A percentile compares a stretch with the other conserved stretches of the same genome.
phyloP scores from a whole-genome alignment of 2,797 vertebrate species.

The Trachurus trachurus region DNA sequence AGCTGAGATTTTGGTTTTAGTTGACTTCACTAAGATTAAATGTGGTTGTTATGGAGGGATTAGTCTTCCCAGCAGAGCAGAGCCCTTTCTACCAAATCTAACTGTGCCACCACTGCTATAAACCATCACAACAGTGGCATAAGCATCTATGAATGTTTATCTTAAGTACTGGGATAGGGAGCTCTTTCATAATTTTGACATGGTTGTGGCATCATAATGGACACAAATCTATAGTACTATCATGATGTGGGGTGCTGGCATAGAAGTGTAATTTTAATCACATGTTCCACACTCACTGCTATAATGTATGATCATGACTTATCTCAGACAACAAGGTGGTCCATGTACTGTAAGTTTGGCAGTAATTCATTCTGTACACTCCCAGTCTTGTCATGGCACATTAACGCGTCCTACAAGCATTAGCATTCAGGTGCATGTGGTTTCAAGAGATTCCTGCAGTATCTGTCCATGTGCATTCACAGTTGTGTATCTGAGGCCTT shows the following conservation, averaged over 20 bases:
- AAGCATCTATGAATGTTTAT: not conserved
- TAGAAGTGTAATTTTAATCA: not conserved
- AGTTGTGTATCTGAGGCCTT: not conserved
- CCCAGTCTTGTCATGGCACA: not conserved
- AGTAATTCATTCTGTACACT: constrained; percentile 14
- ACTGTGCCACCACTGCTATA: not conserved
- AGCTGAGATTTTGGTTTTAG: not conserved
- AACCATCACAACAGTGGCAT: not conserved
- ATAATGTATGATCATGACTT: not conserved
- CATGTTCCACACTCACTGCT: not conserved
- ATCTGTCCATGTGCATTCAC: not conserved
- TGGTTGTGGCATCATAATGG: not conserved
- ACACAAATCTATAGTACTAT: not conserved
- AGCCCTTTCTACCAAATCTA: not conserved
- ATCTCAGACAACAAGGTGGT: not conserved
- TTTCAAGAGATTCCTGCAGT: constrained; percentile 1
- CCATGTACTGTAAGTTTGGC: constrained; percentile 13
- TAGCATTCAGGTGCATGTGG: constrained; percentile 20
- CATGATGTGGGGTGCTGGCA: not conserved
- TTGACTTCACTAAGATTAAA: not conserved
- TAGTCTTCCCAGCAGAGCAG: not conserved
- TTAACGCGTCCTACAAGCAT: not conserved
- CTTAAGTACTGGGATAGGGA: not conserved
- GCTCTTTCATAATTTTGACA: not conserved
- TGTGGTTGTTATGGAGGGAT: constrained; percentile 10